These are phyloP conservation scores for zebrafish (Danio rerio) DNA, from an alignment of 2,113 vertebrate genomes.

Conservation along the genomic window DNA sequence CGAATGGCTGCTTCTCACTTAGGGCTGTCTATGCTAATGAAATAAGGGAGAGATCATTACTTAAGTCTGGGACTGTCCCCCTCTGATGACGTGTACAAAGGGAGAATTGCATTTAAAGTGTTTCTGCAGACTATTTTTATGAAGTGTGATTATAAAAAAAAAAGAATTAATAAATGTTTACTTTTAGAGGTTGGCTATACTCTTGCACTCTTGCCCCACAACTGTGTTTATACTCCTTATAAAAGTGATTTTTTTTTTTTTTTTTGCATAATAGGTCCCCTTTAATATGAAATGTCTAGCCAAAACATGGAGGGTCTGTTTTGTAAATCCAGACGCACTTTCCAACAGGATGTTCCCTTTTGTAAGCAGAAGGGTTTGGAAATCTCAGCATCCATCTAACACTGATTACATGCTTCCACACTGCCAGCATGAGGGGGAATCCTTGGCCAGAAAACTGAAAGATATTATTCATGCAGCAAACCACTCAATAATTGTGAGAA, in stretches of 20 bases:
- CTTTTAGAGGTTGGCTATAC: no score
- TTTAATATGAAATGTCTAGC: background rate
- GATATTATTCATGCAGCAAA: constrained; percentile 25
- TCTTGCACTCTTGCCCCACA: no score
- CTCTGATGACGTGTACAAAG: no score
- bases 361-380: constrained; percentile 5
- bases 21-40: no score
- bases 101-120: no score
- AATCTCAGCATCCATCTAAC: constrained; percentile 13
- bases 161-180: no score
- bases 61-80: no score
- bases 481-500: constrained; percentile 11
- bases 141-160: no score
- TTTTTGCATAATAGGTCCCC: background rate
- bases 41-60: no score
- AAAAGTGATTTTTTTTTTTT: background rate
- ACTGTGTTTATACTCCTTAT: no score
- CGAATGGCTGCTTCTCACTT: no score
- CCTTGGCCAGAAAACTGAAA: constrained; percentile 48
- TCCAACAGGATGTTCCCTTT: constrained; percentile 22
- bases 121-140: no score
- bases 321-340: constrained; percentile 22
- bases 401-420: constrained; percentile 47
- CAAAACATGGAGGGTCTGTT: background rate
- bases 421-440: constrained; percentile 34